Conservation (phyloP, 2,888 invertebrate genomes). For the Leptarthrus brevirostris region DNA sequence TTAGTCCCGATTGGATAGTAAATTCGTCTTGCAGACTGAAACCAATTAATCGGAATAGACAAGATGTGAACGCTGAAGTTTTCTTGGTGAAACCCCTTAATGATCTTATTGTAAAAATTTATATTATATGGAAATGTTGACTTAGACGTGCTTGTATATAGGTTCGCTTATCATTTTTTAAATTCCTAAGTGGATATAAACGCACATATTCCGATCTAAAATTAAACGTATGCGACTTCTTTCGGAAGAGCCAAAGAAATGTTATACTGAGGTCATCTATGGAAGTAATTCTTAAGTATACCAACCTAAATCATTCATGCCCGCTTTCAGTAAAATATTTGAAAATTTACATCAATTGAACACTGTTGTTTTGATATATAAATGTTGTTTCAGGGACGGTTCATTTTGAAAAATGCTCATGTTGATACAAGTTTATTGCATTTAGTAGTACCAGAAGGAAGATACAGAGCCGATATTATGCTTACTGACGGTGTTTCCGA, state of each 20-base stretch:
- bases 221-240: not conserved
- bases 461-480: not conserved
- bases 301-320: conserved; percentile 13
- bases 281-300: not conserved
- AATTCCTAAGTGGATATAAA: not conserved
- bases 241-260: not conserved
- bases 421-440: not conserved
- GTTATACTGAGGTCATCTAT: not conserved
- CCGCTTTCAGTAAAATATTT: not conserved
- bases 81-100: not conserved
- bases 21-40: not conserved
- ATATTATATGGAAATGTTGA: not conserved
- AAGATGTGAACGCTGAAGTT: not conserved
- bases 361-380: not conserved
- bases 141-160: not conserved
- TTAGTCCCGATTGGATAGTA: conserved; percentile 2
- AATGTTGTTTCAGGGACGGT: not conserved
- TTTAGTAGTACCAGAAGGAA: not conserved
- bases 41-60: not conserved
- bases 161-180: not conserved
- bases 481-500: not conserved
- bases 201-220: not conserved
- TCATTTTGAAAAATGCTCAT: not conserved
- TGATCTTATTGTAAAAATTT: not conserved
- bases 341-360: not conserved